These are phyloP conservation scores for Clarias batrachus DNA, from an alignment of 2,113 vertebrate species.

Conservation along the genomic window DNA sequence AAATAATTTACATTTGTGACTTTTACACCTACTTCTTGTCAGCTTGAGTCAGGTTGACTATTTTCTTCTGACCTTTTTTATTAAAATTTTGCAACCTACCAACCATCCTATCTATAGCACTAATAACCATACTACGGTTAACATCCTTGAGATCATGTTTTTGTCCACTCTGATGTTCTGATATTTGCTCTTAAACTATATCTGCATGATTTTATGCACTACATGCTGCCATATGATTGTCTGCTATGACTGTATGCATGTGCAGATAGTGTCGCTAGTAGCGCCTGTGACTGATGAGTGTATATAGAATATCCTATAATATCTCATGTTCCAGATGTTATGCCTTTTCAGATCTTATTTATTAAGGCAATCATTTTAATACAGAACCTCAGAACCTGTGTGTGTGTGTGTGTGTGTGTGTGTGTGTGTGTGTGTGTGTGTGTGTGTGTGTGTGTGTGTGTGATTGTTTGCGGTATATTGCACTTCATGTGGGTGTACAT, in stretches of 20 bases:
- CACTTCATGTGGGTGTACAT: background rate
- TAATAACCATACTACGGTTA: background rate
- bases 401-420: background rate
- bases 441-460: background rate
- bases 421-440: background rate
- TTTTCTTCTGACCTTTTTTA: background rate
- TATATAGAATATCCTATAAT: background rate
- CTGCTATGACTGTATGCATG: background rate
- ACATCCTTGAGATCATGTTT: background rate
- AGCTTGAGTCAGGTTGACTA: background rate
- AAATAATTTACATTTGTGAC: background rate
- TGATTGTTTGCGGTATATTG: background rate
- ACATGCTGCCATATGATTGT: background rate
- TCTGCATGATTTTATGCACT: background rate
- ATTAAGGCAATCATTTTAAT: background rate
- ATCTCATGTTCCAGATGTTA: background rate
- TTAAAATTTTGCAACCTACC: background rate
- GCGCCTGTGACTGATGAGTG: background rate
- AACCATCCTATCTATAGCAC: background rate
- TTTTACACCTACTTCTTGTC: background rate
- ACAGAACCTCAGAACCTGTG: background rate
- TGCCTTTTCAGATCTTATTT: background rate
- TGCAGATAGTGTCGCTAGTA: background rate
- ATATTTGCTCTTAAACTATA: background rate
- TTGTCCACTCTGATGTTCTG: background rate